Base-by-base conservation (phyloP, 2,797 vertebrate species). In the Sebastes goodei region DNA sequence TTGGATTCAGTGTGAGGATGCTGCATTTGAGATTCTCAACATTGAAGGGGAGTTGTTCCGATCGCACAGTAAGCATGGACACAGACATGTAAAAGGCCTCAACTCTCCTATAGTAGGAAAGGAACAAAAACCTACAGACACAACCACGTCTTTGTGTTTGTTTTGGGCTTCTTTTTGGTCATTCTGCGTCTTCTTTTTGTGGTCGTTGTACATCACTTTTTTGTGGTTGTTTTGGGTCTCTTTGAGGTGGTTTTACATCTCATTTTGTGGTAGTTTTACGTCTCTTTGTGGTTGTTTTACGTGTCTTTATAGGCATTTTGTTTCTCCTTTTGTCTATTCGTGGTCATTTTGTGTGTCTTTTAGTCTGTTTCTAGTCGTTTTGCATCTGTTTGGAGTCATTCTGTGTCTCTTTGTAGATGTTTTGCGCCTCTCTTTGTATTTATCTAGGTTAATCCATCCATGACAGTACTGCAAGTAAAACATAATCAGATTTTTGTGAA, bases 1-100 rank as follows among this genome's bases (percentile, higher is more conserved):
- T 33, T 75, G 20, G 42, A 71, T 42, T 83, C 65, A 21, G 35
- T 32, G 33, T 60, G 32, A 78, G 38, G 78, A 66, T 68, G 78
- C 67, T 78, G 35, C 63, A 57, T 76, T 74, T 46, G 11, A 71
- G 55, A 79, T 56, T 30, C 42, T 67, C 20, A 6, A 55, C 32
- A n/a, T n/a, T 60, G 33, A 67, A n/a, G 14, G 33, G 42, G 60
- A 74, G 35, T 53, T 80, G 32, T 68, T 21, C 55, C 52, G 66
- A 29, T 10, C 60, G 10, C n/a, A 35, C 60, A 49, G 11, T 11
- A 30, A 71, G 49, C 12, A 57, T 5, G 33, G 57, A 49, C 59
- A 32, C 14, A 46, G 57, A 5, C 11, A 38, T 11, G 7, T 6
- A 20, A 35, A 63, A 55, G n/a, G 12, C 11, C 0, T 2, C 11